Base-by-base conservation (phyloP, 2,113 vertebrate species). In the Cairina moschata region DNA sequence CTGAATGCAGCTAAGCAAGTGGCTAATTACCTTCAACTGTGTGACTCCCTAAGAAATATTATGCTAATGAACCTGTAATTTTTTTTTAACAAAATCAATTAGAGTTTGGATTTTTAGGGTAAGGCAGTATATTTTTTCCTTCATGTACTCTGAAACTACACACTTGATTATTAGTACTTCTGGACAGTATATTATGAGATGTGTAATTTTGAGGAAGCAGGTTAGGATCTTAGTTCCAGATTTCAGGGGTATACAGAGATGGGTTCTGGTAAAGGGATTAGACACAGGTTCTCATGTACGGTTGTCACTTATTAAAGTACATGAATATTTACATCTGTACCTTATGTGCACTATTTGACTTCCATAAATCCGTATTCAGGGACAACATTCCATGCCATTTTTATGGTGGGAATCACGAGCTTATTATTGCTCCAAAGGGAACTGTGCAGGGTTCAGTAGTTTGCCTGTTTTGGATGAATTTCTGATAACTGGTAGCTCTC, bases 11-110 rank as follows among this genome's bases (percentile, higher is more conserved):
- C 75, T 83, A 91, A 92, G 60, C 46, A 80, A 91, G 50, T 82
- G 48, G 60, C 58, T 94, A 80, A 95, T 96, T 93, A 78, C 80
- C 89, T 48, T 58, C 7, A 88, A 85, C 72, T 65, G 23, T 59
- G 48, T 83, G 88, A 65, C 40, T 89, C 52, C 52, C 69, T 82
- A 69, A 72, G 80, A 94, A 88, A 71, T 16, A 69, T 63, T 91
- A 83, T 55, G 20, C 8, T 20, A 83, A 77, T 86, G 22, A 95
- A 38, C 36, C 36, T 83, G 42, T 62, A 68, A 80, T 92, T 94
- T 76, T 71, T 75, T 71, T 65, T 31, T n/a, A 60, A 62, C 72
- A 72, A 84, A 91, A 92, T 63, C 29, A 84, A 6, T 83, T 66
- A 76, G 40, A 42, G 83, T 68, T 46, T 2, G 9, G 13, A 14